Evolutionary conservation across 2,888 invertebrate species (phyloP), one percentile per base, ranked within the genome.

Genomic region (Perithous albicinctus): DNA sequence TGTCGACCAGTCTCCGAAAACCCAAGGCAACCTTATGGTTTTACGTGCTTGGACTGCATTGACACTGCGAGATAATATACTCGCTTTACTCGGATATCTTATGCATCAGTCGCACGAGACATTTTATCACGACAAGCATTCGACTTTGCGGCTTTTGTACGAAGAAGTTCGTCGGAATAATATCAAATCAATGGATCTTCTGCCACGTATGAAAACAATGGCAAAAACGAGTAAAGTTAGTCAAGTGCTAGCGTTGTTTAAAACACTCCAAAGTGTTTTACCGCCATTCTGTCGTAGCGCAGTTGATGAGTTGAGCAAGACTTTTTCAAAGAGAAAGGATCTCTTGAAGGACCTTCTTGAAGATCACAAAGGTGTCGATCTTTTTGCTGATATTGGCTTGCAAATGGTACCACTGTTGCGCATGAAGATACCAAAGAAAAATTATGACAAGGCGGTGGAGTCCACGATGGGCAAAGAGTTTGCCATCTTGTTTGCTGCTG

Each of bases 21-120:
- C 80, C 18, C 83, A 83, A 56, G 80, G 72, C 69, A 72, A 78
- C 63, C 69, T 86, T 38, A 78, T 84, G 80, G 84, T 87, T 35
- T 84, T 86, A 74, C 86, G 85, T 43, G 87, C 87, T 54, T 86
- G 84, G 86, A 84, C 83, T 6, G 85, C 87, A 20, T 80, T 81
- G 63, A 87, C 86, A 18, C 59, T 87, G 43, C 84, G 86, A 46
- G 87, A 89, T 76, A 87, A 89, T 75, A 86, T 88, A 23, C 83
- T 86, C 66, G 84, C 83, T 1, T 73, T 87, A 61, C 82, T 88
- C 61, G 87, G 87, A 51, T 87, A 85, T 79, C 76, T 89, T 67
- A 84, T 87, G 78, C 87, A 88, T 56, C 84, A 85, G 75, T 63
- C 82, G 63, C 84, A 79, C 51, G 82, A 84, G 46, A 61, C 78